Conservation (phyloP, 2,888 invertebrate genomes). For the Xestia xanthographa region DNA sequence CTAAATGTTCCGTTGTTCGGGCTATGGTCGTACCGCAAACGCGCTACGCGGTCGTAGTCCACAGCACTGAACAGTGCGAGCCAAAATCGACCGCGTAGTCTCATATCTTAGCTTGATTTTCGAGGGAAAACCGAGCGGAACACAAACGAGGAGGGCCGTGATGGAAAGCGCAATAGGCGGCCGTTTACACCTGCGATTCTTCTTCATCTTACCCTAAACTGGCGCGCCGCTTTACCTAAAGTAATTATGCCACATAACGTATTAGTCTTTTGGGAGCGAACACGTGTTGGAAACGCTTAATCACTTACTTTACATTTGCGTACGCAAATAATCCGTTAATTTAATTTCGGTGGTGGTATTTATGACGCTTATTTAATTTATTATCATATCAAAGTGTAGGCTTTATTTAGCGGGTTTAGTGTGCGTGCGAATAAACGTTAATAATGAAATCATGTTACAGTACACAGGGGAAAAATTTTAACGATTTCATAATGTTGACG, state of each 20-base stretch:
- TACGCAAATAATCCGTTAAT: constrained; percentile 89
- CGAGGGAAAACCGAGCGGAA: constrained; percentile 56
- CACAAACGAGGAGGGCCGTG: constrained; percentile 74
- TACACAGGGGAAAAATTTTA: constrained; percentile 82
- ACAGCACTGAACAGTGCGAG: constrained; percentile 68
- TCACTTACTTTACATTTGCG: constrained; percentile 89
- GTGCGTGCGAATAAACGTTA: constrained; percentile 86
- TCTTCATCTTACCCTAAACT: constrained; percentile 89
- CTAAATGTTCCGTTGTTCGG: constrained; percentile 87
- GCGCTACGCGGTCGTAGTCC: constrained; percentile 77
- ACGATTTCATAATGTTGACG: constrained; percentile 81
- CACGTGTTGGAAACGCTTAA: constrained; percentile 88
- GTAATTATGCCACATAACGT: constrained; percentile 89
- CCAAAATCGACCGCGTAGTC: constrained; percentile 81
- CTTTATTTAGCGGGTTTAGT: constrained; percentile 84
- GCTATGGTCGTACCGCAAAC: constrained; percentile 84
- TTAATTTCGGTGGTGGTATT: constrained; percentile 87
- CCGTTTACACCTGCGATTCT: constrained; percentile 90
- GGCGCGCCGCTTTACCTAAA: constrained; percentile 87
- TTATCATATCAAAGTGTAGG: constrained; percentile 88
- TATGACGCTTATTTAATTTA: constrained; percentile 89
- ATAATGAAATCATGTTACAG: constrained; percentile 84
- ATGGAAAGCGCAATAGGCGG: constrained; percentile 87
- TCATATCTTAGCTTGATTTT: constrained; percentile 77
- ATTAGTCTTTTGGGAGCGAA: constrained; percentile 89